A percentile compares a stretch with the other conserved stretches of the same genome.
Evolutionary conservation across 2,888 invertebrate genomes (phyloP).

Genomic region (Perdita meconis): DNA sequence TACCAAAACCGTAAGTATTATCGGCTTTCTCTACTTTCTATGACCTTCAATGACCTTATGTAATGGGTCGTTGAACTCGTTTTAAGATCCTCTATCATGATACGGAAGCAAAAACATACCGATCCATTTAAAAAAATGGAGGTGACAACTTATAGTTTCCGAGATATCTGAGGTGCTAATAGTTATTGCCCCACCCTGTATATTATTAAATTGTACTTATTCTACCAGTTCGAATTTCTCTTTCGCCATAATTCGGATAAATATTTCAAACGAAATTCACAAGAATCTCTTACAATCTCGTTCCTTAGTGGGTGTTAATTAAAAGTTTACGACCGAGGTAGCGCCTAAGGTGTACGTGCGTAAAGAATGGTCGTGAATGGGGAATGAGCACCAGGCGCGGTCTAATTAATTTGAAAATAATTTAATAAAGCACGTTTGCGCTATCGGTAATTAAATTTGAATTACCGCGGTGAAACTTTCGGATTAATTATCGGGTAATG

Average conservation of each 20-base stretch:
- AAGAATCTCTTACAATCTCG: background rate
- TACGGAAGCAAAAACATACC: no score
- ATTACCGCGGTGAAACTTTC: conserved; percentile 1
- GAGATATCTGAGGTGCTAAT: no score
- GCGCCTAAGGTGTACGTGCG: background rate
- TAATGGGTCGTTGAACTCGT: no score
- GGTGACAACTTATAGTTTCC: no score
- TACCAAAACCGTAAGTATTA: no score
- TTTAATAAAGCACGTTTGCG: background rate
- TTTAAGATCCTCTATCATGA: no score
- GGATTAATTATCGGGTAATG: conserved; percentile 32
- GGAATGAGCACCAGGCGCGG: background rate
- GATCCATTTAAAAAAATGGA: no score
- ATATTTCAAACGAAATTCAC: background rate
- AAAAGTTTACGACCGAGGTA: background rate
- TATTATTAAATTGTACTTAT: no score
- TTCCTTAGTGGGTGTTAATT: conserved; percentile 17
- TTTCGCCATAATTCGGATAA: background rate
- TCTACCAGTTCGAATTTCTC: no score
- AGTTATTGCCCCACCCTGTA: no score
- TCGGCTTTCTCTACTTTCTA: no score
- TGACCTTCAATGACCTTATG: no score
- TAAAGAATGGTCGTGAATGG: background rate
- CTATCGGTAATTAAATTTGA: conserved; percentile 28
- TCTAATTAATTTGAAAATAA: conserved; percentile 20